Conservation (phyloP, 2,797 vertebrate genomes). For the Brotogeris chrysoptera region DNA sequence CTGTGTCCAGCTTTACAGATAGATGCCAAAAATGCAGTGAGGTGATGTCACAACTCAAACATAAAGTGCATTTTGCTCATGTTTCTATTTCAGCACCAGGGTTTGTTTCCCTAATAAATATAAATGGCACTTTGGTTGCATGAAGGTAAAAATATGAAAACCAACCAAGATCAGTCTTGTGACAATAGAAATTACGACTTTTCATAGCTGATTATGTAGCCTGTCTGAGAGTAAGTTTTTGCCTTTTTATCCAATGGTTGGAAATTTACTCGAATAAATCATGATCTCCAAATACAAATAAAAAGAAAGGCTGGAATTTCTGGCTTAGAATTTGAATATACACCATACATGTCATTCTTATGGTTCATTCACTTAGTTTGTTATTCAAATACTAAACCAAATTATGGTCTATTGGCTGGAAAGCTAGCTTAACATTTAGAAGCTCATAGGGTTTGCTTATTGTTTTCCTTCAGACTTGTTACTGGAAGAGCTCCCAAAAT, state of each 20-base stretch:
- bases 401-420: accelerated
- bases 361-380: neutral
- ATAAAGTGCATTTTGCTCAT: neutral
- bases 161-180: neutral
- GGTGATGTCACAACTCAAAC: neutral
- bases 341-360: neutral
- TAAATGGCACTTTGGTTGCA: neutral
- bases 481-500: neutral
- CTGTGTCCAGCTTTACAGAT: accelerated
- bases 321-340: neutral
- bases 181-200: neutral
- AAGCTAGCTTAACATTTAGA: neutral
- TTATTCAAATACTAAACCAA: neutral
- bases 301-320: neutral
- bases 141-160: neutral
- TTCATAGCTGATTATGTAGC: neutral
- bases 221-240: neutral
- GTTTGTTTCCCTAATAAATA: neutral
- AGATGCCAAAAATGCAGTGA: neutral
- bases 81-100: neutral
- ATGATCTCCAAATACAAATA: neutral
- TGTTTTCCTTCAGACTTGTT: neutral
- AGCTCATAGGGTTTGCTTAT: neutral
- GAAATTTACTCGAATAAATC: neutral
- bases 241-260: neutral